A percentile compares a stretch with the other conserved stretches of the same genome.
These are phyloP conservation scores for Chouioia cunea DNA, from an alignment of 2,888 invertebrate genomes.

Conservation along the genomic window DNA sequence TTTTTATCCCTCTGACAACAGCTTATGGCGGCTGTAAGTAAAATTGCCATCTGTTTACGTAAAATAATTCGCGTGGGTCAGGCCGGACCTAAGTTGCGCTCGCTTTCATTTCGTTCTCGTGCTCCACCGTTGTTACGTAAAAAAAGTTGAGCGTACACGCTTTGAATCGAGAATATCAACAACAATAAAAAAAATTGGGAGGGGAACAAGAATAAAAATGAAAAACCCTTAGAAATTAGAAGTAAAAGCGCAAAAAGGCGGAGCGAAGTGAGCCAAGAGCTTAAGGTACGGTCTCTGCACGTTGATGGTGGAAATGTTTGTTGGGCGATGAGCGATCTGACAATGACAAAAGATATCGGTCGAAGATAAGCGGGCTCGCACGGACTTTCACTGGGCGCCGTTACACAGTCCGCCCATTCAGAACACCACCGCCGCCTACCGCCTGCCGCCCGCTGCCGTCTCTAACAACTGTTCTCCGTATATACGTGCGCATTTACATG, in stretches of 20 bases:
- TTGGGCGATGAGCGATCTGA: constrained; percentile 6
- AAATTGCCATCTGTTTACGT: constrained; percentile 22
- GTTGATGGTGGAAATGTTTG: too few relatives aligned
- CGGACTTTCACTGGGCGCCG: constrained; percentile 36
- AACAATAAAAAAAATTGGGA: constrained; percentile 3
- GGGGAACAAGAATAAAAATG: too few relatives aligned
- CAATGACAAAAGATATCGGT: constrained; percentile 42
- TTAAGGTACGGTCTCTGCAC: too few relatives aligned
- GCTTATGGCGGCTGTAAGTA: too few relatives aligned
- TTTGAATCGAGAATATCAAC: neutral
- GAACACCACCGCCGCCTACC: too few relatives aligned
- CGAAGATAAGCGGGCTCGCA: constrained; percentile 27
- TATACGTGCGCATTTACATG: constrained; percentile 10
- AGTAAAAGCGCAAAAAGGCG: too few relatives aligned
- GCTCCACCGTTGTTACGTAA: constrained; percentile 24
- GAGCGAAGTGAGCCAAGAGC: too few relatives aligned
- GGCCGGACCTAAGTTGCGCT: neutral
- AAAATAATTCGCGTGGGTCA: constrained; percentile 19
- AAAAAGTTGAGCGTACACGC: neutral
- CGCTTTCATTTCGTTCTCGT: constrained; percentile 39
- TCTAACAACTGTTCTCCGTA: too few relatives aligned
- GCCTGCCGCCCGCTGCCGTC: too few relatives aligned
- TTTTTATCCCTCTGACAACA: constrained; percentile 5
- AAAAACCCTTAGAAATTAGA: too few relatives aligned
- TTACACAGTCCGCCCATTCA: constrained; percentile 12